phyloP scores from a whole-genome alignment of 2,797 vertebrate genomes.

The Eleutherodactylus coqui region DNA sequence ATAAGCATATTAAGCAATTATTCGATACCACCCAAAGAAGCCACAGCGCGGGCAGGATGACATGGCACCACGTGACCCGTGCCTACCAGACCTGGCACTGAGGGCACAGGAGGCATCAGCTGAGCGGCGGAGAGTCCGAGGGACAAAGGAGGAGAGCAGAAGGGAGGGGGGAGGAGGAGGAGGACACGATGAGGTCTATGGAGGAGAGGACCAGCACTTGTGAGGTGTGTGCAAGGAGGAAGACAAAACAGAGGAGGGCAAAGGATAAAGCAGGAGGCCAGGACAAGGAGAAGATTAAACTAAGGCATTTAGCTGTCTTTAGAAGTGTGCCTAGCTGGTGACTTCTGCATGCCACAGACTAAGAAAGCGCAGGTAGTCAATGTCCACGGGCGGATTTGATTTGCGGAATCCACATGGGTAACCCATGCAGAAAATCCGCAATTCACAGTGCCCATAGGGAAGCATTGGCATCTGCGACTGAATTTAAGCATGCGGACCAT shows the following conservation, averaged over 20 bases:
- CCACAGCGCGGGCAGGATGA: neutral
- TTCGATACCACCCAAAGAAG: slow-evolving; percentile 24
- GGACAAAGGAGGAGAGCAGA: neutral
- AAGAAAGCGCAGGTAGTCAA: no score
- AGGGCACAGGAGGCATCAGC: neutral
- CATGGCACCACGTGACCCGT: neutral
- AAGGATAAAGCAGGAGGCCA: neutral
- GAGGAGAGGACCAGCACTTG: neutral
- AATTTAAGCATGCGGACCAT: no score
- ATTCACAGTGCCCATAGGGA: no score
- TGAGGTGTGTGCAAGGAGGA: no score
- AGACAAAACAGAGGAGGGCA: neutral
- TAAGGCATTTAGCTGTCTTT: neutral
- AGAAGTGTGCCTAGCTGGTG: neutral
- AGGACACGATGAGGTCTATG: neutral
- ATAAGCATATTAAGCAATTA: slow-evolving; percentile 48
- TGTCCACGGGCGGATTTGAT: no score
- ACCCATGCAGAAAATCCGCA: no score
- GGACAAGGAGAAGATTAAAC: neutral
- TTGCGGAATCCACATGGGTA: no score
- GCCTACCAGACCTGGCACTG: neutral
- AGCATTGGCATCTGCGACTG: no score
- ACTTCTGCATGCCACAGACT: neutral
- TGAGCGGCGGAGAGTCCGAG: neutral
- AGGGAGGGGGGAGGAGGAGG: neutral